Conservation (phyloP, 2,888 invertebrate species). For the Tupiocoris notatus region DNA sequence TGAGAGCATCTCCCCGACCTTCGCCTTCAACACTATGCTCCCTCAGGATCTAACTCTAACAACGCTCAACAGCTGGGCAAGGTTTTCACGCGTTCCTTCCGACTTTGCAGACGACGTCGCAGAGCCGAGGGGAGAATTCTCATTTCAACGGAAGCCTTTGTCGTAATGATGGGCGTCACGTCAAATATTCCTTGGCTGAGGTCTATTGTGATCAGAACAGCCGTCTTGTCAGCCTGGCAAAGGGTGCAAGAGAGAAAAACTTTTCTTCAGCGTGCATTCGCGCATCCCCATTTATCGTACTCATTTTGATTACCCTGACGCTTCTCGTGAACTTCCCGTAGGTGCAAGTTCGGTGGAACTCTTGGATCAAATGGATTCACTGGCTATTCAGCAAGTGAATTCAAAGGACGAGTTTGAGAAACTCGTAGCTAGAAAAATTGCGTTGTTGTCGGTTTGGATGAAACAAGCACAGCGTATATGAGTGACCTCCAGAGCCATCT, state of each 20-base stretch:
- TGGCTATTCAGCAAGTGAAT: too few relatives aligned
- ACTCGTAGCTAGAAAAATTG: too few relatives aligned
- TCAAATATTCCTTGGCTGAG: background rate
- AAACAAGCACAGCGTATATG: too few relatives aligned
- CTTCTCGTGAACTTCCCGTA: too few relatives aligned
- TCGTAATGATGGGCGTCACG: background rate
- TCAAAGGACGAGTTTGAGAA: too few relatives aligned
- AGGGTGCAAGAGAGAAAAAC: background rate
- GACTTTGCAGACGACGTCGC: background rate
- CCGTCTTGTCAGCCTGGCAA: background rate
- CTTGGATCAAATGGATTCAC: too few relatives aligned
- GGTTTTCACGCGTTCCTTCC: background rate
- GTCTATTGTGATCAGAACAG: background rate
- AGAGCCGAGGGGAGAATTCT: background rate
- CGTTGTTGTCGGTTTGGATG: too few relatives aligned
- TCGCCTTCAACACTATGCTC: background rate
- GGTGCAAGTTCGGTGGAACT: too few relatives aligned
- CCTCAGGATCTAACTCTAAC: background rate
- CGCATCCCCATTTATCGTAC: background rate
- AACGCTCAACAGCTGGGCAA: too few relatives aligned
- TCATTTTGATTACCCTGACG: background rate
- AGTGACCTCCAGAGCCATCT: too few relatives aligned
- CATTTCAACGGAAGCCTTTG: background rate
- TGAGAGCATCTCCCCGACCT: background rate
- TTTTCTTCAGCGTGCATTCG: background rate